A percentile compares a stretch with the other conserved stretches of the same genome.
phyloP scores from a whole-genome alignment of 2,888 invertebrate genomes.

The Pseudococcus viburni region DNA sequence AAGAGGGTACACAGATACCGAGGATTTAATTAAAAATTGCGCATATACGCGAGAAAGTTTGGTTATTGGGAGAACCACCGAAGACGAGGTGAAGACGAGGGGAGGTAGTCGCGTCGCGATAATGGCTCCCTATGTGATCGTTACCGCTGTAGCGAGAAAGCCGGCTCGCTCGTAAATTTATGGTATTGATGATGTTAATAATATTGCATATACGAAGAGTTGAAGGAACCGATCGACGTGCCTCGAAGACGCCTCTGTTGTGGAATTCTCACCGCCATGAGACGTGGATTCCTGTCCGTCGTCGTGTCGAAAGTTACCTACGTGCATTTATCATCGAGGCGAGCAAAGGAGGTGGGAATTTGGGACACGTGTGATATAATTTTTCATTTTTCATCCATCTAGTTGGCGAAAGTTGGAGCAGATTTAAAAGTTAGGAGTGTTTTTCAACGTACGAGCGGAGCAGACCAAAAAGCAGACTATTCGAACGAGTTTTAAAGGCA shows the following conservation, averaged over 20 bases:
- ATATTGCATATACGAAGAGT: conserved; percentile 41
- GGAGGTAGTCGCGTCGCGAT: not conserved
- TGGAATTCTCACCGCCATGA: not conserved
- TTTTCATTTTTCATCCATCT: conserved; percentile 29
- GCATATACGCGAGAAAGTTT: conserved; percentile 8
- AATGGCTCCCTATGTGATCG: conserved; percentile 34
- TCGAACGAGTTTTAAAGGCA: too few relatives aligned
- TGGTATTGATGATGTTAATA: conserved; percentile 34
- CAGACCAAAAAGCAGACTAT: too few relatives aligned
- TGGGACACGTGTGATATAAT: not conserved
- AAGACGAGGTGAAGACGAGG: not conserved
- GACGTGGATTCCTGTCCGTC: not conserved
- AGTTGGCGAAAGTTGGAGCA: not conserved
- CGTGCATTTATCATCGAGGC: conserved; percentile 25
- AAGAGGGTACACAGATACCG: not conserved
- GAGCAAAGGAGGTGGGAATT: not conserved
- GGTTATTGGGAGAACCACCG: not conserved
- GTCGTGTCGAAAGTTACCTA: conserved; percentile 20
- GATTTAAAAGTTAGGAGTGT: conserved; percentile 33
- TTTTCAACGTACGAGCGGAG: not conserved
- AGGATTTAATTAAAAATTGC: conserved; percentile 44
- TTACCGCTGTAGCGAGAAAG: not conserved
- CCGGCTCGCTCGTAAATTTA: not conserved
- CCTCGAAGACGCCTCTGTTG: not conserved
- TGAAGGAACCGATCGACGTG: conserved; percentile 28